Base-by-base conservation (phyloP, 2,113 vertebrate species). In the Nyctibius bracteatus region DNA sequence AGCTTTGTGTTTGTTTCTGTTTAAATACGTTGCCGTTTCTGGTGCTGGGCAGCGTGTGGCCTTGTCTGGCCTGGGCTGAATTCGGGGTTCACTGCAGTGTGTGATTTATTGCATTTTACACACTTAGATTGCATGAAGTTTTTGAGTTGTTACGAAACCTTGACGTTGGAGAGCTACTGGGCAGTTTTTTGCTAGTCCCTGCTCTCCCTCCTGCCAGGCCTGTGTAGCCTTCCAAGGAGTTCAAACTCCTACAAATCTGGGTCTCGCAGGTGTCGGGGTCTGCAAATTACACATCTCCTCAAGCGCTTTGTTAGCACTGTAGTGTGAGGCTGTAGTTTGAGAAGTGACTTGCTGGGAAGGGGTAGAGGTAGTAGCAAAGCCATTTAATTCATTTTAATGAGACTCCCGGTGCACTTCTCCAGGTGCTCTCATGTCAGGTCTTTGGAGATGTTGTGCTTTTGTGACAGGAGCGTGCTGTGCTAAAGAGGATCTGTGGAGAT, bases 341-440 rank as follows among this genome's bases (percentile, higher is more conserved):
- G 79, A 47, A 91, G 23, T 51, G 68, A 71, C 82, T 96, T 16
- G 17, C 68, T 81, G 75, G 86, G 80, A 77, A 88, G 33, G 79
- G 49, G 51, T 49, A 80, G 71, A 77, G 70, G 54, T 47, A 72
- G 71, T 51, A 85, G 83, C 39, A 28, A 16, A 86, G 91, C 18
- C 24, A 8, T 86, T 93, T 73, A 93, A 86, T 74, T 95, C 49
- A 52, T 93, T 93, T 92, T 95, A 96, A 95, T 97, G 96, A 97
- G 92, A 5, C 90, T 82, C 74, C 49, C 0, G 18, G 81, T 2
- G 0, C 49, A 55, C 18, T 79, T 49, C 61, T 92, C 6, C 41
- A 63, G 85, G 88, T 71, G 90, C 90, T 84, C 21, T 37, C 0
- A 5, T 93, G 96, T 93, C 92, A 79, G 77, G 72, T 35, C 95